Conservation (phyloP, 1,140 invertebrate genomes). For the Wiebesia pumilae region DNA sequence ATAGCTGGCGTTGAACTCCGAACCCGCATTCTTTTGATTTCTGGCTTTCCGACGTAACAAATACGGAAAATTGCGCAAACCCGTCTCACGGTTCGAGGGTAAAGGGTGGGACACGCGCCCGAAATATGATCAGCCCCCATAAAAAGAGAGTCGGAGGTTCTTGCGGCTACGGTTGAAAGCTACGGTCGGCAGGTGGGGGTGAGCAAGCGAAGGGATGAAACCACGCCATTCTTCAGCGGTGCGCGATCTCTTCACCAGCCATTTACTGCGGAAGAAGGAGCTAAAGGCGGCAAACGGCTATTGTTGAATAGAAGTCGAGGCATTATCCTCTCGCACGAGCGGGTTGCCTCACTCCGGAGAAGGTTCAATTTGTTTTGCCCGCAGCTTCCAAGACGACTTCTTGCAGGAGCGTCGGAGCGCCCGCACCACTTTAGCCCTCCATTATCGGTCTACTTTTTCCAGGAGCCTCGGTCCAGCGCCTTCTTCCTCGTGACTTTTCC, state of each 20-base stretch:
- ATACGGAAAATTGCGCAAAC: constrained; percentile 23
- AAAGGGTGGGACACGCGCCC: constrained; percentile 50
- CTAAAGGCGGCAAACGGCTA: constrained; percentile 48
- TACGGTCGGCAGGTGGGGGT: no score
- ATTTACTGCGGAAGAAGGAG: constrained; percentile 5
- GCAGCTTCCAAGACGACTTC: constrained; percentile 47
- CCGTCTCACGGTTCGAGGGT: background rate
- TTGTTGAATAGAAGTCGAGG: constrained; percentile 59
- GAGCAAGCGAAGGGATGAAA: constrained; percentile 12
- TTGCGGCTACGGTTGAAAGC: constrained; percentile 22
- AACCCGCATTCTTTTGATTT: constrained; percentile 24
- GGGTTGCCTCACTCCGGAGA: constrained; percentile 11
- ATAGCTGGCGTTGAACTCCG: background rate
- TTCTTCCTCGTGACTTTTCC: background rate
- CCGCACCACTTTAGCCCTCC: constrained; percentile 49
- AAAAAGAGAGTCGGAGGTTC: background rate
- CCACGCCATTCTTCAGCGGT: constrained; percentile 37
- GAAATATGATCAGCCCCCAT: constrained; percentile 47
- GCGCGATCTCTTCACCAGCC: constrained; percentile 22
- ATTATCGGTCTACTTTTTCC: constrained; percentile 55
- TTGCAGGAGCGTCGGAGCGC: constrained; percentile 19
- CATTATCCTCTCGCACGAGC: constrained; percentile 54
- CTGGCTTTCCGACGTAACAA: background rate
- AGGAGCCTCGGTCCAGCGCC: background rate
- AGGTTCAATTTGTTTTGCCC: constrained; percentile 59